Evolutionary conservation across 1,140 invertebrate genomes (phyloP), one percentile per base, ranked within the genome.

Genomic region (Lepidotrigona ventralis): DNA sequence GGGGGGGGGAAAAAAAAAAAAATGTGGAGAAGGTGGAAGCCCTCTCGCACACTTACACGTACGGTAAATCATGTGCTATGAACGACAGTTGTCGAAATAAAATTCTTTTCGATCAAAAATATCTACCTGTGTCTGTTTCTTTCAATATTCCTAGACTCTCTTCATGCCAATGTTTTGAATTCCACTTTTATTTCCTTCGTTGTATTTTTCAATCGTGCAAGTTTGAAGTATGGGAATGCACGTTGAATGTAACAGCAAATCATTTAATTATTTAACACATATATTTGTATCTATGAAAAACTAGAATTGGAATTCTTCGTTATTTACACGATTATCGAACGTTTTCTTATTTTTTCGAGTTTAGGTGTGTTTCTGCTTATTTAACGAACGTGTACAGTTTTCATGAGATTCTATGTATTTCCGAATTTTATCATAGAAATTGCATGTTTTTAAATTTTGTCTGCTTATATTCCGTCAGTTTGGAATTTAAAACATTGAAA

Each of bases 81-180:
- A 86, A 26, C 80, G 89, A 90, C 90, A 89, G 86, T 91, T 91
- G 89, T 91, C 90, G 86, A 90, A 91, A 90, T 88, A 88, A 90
- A 90, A 90, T 84, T 90, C 85, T 90, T 91, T 91, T 91, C 88
- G 88, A 89, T 88, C 84, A 86, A 89, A 88, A 72, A n/a, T 23
- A 63, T 29, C 29, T 71, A 21, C 6, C 21, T 54, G n/a, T 60
- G 46, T 78, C 19, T 64, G 0, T 54, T 81, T 81, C 23, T 74
- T 81, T 81, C 29, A 14, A 64, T 14, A 11, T n/a, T 54, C 70
- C 79, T 53, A 2, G 17, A 66, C 15, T 29, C 26, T 46, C 39
- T 46, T 58, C 26, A 21, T 19, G 21, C 5, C 21, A 2, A 5
- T 53, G 0, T 29, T 29, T 29, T 58, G 2, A 58, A 2, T 23